Evolutionary conservation across 64 coral and sea anemone species (phyloP), one percentile per base, ranked within the genome.

Genomic region (Hydrozoanthus tunicans): DNA sequence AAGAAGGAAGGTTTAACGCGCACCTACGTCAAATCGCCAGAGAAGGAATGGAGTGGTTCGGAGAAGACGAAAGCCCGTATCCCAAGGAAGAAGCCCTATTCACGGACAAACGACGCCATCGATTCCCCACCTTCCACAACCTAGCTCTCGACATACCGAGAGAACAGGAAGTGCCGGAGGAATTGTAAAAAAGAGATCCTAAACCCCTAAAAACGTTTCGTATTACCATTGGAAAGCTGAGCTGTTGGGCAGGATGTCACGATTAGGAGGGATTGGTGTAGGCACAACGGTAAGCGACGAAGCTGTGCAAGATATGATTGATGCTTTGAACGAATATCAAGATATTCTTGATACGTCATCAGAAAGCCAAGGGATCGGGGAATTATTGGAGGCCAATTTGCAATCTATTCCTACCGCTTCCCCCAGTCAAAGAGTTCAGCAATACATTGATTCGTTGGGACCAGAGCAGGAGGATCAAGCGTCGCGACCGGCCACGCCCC

Each of bases 261-360:
- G 77, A 79, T 53, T 79, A 79, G 77, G 77, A 53, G 77, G 77
- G 77, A 53, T 79, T 79, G 77, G 77, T 79, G 77, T 79, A 79
- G 77, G 77, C 56, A 79, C 77, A 53, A 79, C 77, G 56, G 77
- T 79, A 79, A 79, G 77, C 77, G 77, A 79, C 77, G 77, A 79
- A 53, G 77, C 77, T 53, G 77, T 79, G 77, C 77, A 79, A 79
- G 77, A 79, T 79, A 79, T 79, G 77, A 79, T 79, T 79, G 77
- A 79, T 79, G 77, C 77, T 79, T 79, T 79, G 77, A 79, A 79
- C 77, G 77, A 79, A 79, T 79, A 79, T 79, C 77, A 79, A 79
- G 77, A 79, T 79, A 79, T 79, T 53, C 77, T 79, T 79, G 77
- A 79, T 79, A 79, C 77, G 77, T 79, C 77, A 53, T 79, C 77